Evolutionary conservation across 2,797 vertebrate genomes (phyloP), one percentile per base, ranked within the genome.

Genomic region (Tenualosa thibaudeaui): DNA sequence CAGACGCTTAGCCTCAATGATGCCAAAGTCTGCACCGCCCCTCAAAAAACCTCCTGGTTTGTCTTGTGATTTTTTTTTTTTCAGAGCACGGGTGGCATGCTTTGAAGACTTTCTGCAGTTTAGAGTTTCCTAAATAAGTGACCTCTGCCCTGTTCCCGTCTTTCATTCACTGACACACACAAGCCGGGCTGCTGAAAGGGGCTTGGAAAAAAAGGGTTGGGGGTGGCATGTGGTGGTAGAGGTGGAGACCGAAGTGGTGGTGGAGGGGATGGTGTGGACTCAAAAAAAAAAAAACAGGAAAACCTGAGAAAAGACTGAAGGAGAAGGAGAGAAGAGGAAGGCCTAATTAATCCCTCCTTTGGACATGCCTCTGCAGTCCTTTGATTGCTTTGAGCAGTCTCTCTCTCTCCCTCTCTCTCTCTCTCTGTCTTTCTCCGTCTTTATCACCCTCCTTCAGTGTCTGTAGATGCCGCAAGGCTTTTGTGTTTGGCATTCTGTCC

Each of bases 271-370:
- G 37, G 71, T 46, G 71, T 43, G 37, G 37, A 17, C 43, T 78
- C 6, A 17, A 75, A 68, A 51, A 51, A 51, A 12, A 51, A 51
- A 51, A 13, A 68, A 22, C 13, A 60, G 81, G 43, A 84, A 24
- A 85, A 78, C 71, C 71, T 78, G 71, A 78, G 71, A 78, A 46
- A 40, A 43, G 71, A 46, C 40, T 78, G 19, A 85, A 87, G 84
- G 50, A 78, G 60, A 90, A 91, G 54, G 90, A 93, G 90, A 83
- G 87, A 85, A 86, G 89, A 90, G 88, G 91, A 93, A 93, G 92
- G 93, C 89, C 90, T 90, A 91, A 94, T 93, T 94, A 95, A 95
- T 94, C 94, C 93, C 92, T 92, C 91, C 91, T 94, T 93, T 94
- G 90, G 91, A 91, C 90, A 89, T 26, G 31, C 65, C 85, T 91